Evolutionary conservation across 2,888 invertebrate species (phyloP).

Genomic region (Mesochorus sp.): DNA sequence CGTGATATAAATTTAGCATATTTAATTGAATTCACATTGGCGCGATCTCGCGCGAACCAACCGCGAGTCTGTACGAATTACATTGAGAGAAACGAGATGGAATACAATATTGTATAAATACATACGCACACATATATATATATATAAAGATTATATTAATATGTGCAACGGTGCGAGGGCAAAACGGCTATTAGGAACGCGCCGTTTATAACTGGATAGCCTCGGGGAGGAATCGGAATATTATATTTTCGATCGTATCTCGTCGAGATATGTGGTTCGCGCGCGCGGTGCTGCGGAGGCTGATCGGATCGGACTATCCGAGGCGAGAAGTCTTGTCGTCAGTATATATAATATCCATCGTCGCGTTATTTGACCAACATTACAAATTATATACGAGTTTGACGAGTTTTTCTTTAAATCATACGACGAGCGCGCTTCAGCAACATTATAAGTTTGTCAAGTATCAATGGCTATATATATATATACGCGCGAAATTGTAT

Average conservation of each 20-base stretch:
- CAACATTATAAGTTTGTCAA: too few species aligned
- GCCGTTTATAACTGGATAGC: constrained; percentile 28
- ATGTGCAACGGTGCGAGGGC: constrained; percentile 23
- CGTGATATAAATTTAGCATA: constrained; percentile 42
- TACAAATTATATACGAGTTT: constrained; percentile 25
- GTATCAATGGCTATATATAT: too few species aligned
- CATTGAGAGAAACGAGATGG: constrained; percentile 38
- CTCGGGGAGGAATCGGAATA: constrained; percentile 34
- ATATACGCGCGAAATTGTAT: too few species aligned
- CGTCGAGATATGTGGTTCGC: constrained; percentile 30
- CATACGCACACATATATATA: too few species aligned
- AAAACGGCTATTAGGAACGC: constrained; percentile 27
- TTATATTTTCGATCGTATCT: constrained; percentile 48
- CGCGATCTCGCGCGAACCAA: constrained; percentile 7
- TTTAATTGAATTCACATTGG: constrained; percentile 51
- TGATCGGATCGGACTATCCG: constrained; percentile 24
- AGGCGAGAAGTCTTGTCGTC: constrained; percentile 30
- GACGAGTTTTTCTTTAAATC: constrained; percentile 44
- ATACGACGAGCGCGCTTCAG: constrained; percentile 12
- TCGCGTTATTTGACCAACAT: constrained; percentile 33
- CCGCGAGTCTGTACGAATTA: constrained; percentile 1
- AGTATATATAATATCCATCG: not conserved
- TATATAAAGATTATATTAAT: too few species aligned
- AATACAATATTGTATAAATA: too few species aligned
- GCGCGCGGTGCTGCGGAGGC: constrained; percentile 4